These are phyloP conservation scores for Yoshiicerus persimilis DNA, from an alignment of 1,140 invertebrate genomes.

Conservation along the genomic window DNA sequence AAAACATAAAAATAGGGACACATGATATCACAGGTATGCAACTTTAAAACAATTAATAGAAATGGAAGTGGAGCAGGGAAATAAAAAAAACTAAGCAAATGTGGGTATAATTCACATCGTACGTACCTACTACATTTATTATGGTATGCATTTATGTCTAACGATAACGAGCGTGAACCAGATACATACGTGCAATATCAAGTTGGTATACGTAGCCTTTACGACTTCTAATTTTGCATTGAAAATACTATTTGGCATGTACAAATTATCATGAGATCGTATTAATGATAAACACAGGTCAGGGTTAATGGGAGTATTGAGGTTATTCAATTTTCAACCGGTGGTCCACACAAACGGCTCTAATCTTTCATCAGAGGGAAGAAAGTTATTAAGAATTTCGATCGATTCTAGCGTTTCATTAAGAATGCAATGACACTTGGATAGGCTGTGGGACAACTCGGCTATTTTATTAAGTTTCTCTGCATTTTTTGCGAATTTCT, in stretches of 20 bases:
- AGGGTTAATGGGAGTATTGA: neutral
- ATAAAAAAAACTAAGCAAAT: neutral
- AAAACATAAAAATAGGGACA: neutral
- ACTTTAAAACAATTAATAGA: neutral
- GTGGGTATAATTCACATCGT: too few species aligned
- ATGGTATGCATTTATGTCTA: neutral
- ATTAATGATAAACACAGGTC: neutral
- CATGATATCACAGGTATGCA: neutral
- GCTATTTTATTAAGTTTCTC: constrained; percentile 80
- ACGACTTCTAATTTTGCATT: neutral
- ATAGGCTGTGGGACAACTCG: constrained; percentile 74
- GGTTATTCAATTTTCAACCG: constrained; percentile 57
- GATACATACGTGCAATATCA: neutral
- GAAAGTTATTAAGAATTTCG: constrained; percentile 77
- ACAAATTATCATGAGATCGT: neutral
- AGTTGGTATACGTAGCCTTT: neutral
- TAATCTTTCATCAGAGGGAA: constrained; percentile 79
- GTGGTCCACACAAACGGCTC: constrained; percentile 90
- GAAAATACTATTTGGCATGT: constrained; percentile 7
- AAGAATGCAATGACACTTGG: constrained; percentile 76
- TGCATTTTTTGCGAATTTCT: constrained; percentile 76
- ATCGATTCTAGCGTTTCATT: constrained; percentile 82
- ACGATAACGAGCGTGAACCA: neutral
- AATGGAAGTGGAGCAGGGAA: neutral
- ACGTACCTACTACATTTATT: neutral